A percentile compares a stretch with the other conserved stretches of the same genome.
phyloP scores from a whole-genome alignment of 1,140 invertebrate species.

The Euglossa dilemma region DNA sequence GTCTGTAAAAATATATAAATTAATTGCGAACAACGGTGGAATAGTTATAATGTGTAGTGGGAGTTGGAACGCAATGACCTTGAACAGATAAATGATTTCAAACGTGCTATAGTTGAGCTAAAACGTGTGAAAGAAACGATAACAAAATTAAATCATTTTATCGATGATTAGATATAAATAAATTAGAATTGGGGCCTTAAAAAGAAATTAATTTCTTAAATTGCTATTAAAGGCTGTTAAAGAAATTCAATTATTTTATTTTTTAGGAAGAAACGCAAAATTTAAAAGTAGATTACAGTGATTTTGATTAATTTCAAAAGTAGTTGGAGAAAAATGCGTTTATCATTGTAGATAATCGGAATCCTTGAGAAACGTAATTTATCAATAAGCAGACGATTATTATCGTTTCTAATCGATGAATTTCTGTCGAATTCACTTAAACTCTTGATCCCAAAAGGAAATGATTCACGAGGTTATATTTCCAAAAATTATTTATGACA shows the following conservation, averaged over 20 bases:
- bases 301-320: neutral
- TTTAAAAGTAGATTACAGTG: too few species aligned
- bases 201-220: too few species aligned
- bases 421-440: neutral
- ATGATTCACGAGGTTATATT: neutral
- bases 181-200: too few species aligned
- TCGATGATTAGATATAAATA: too few species aligned
- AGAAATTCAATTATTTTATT: too few species aligned
- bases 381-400: neutral
- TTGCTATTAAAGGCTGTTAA: too few species aligned
- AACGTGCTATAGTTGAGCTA: neutral
- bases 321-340: neutral
- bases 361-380: neutral
- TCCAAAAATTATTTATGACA: neutral
- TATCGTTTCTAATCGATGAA: neutral
- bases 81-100: constrained; percentile 2
- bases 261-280: too few species aligned
- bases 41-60: neutral
- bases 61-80: neutral
- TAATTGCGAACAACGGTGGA: neutral
- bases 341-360: neutral
- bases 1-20: too few species aligned
- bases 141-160: too few species aligned
- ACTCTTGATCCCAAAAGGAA: neutral
- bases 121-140: too few species aligned